Percentiles rank a stretch among this genome's conserved stretches.
Evolutionary conservation across 2,113 vertebrate genomes (phyloP).

Genomic region (Caranx melampygus): DNA sequence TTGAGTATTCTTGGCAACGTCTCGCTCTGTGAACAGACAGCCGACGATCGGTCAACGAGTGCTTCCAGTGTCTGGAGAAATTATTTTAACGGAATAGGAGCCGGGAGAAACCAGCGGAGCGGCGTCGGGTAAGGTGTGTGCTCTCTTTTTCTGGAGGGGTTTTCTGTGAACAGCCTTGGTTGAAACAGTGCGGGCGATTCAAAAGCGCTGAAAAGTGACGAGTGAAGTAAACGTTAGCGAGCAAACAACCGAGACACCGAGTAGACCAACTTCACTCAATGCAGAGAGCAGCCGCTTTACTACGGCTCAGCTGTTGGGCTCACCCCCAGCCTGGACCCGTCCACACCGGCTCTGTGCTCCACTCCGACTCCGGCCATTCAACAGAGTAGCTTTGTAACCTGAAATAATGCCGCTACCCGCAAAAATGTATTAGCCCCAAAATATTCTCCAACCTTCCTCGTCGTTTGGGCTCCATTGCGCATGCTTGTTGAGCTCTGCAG

Average conservation of each 20-base stretch:
- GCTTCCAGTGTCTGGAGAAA: conserved; percentile 58
- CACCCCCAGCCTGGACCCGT: not conserved
- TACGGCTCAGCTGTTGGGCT: conserved; percentile 9
- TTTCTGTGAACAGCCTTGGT: conserved; percentile 36
- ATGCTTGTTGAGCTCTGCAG: conserved; percentile 62
- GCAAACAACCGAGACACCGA: conserved; percentile 56
- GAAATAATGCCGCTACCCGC: conserved; percentile 11
- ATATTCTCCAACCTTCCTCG: conserved; percentile 71
- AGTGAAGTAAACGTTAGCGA: conserved; percentile 71
- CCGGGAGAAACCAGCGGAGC: conserved; percentile 17
- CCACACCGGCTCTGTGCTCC: not conserved
- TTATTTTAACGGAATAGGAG: conserved; percentile 68
- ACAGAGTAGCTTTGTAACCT: not conserved
- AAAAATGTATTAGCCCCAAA: conserved; percentile 58
- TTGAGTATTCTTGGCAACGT: conserved; percentile 79
- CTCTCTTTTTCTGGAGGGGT: not conserved
- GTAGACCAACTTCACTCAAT: conserved; percentile 73
- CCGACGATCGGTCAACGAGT: conserved; percentile 47
- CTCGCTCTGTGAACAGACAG: conserved; percentile 66
- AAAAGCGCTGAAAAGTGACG: conserved; percentile 75
- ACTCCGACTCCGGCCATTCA: conserved; percentile 2
- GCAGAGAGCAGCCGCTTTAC: conserved; percentile 40
- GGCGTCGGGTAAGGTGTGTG: conserved; percentile 56
- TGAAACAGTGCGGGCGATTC: conserved; percentile 35
- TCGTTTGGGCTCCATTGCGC: conserved; percentile 67